Evolutionary conservation across 2,888 invertebrate genomes (phyloP).

Genomic region (Pterostichus madidus): DNA sequence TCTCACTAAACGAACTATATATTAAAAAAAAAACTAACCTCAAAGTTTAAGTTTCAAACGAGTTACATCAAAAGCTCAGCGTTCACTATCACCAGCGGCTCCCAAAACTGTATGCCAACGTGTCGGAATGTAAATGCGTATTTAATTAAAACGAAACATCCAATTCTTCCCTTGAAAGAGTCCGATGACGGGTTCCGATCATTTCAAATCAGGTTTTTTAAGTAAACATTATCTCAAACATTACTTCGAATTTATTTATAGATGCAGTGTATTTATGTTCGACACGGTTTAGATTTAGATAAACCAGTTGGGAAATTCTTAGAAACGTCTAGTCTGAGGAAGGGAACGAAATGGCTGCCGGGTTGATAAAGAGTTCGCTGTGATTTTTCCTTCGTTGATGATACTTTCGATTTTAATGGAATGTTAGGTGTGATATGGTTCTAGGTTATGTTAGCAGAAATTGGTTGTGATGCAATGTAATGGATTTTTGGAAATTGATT

Average conservation of each 20-base stretch:
- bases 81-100: no score
- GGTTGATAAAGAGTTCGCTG: no score
- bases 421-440: constrained; percentile 1
- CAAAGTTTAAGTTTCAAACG: constrained; percentile 4
- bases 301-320: constrained; percentile 57
- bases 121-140: constrained; percentile 60
- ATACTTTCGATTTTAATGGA: neutral
- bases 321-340: constrained; percentile 7
- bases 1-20: no score
- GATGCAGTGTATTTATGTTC: constrained; percentile 60
- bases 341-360: no score
- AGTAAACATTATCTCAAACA: constrained; percentile 60
- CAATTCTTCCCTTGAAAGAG: constrained; percentile 3
- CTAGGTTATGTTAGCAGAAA: no score
- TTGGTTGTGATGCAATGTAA: neutral
- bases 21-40: neutral
- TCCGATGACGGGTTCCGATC: constrained; percentile 8
- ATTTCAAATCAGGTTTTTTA: constrained; percentile 49
- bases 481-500: neutral
- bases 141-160: constrained; percentile 58
- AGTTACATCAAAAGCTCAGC: neutral
- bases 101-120: neutral
- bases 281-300: constrained; percentile 59
- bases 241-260: constrained; percentile 65
- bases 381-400: no score